phyloP scores from a whole-genome alignment of 2,113 vertebrate species.

The Aptenodytes patagonicus region DNA sequence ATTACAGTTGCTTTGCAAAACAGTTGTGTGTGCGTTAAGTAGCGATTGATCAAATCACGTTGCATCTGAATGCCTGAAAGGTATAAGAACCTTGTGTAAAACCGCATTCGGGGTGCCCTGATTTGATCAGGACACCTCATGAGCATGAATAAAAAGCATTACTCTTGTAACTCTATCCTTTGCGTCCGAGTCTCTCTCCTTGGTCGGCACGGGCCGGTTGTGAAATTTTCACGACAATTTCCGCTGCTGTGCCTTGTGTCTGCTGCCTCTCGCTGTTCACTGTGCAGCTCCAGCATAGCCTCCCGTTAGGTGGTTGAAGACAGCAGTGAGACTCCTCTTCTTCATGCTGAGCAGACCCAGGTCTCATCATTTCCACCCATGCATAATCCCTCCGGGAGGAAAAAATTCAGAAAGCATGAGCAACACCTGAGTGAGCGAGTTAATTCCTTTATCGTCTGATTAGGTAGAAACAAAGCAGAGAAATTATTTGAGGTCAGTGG shows the following conservation, averaged over 20 bases:
- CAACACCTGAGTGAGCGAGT: background rate
- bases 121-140: fast-evolving
- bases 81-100: background rate
- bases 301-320: fast-evolving
- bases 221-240: fast-evolving
- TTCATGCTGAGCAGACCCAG: background rate
- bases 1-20: background rate
- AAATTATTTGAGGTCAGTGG: background rate
- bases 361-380: background rate
- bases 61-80: background rate
- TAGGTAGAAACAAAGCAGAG: background rate
- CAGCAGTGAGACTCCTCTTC: background rate
- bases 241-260: background rate
- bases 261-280: background rate
- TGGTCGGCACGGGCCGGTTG: fast-evolving
- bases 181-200: fast-evolving
- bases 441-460: background rate
- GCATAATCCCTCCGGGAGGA: background rate
- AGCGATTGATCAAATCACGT: fast-evolving
- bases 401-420: background rate
- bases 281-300: background rate
- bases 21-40: background rate
- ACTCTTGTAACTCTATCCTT: background rate
- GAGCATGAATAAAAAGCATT: fast-evolving
- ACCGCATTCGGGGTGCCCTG: fast-evolving